These are phyloP conservation scores for Drosophila prostipennis DNA, from an alignment of 2,888 invertebrate genomes.

Conservation along the genomic window DNA sequence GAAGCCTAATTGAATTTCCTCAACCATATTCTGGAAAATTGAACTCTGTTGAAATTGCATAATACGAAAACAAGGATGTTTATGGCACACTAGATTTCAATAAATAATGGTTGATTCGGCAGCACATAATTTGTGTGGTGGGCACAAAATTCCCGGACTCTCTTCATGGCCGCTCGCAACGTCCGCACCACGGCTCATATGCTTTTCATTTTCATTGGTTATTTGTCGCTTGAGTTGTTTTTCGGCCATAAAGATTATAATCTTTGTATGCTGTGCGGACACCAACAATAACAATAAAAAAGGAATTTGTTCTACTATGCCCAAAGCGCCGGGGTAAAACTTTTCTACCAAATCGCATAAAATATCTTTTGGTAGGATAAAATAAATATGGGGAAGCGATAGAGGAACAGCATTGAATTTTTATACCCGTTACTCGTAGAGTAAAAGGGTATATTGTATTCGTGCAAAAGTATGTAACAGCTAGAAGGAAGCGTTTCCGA, in stretches of 20 bases:
- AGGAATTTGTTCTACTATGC: constrained; percentile 1
- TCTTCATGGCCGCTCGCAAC: not conserved
- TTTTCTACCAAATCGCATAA: not conserved
- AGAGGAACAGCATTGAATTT: not conserved
- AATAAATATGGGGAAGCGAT: not conserved
- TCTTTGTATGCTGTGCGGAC: constrained; percentile 38
- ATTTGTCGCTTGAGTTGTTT: constrained; percentile 69
- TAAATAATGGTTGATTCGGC: constrained; percentile 11
- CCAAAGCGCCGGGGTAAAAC: not conserved
- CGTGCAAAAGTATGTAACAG: too few relatives aligned
- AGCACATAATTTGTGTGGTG: constrained; percentile 2
- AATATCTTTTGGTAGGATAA: not conserved
- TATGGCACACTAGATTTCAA: constrained; percentile 2
- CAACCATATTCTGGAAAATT: not conserved
- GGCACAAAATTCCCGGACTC: not conserved
- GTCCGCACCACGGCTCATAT: constrained; percentile 8
- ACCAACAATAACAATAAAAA: constrained; percentile 9
- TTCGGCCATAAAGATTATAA: constrained; percentile 70
- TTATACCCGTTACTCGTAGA: not conserved
- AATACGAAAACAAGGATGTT: constrained; percentile 1
- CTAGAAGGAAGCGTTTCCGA: too few relatives aligned
- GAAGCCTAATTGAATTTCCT: not conserved
- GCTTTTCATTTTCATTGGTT: constrained; percentile 62
- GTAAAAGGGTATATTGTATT: too few relatives aligned
- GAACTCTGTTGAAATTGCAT: not conserved